Base-by-base conservation (phyloP, 1,140 invertebrate genomes). In the Aphaenogaster ashmeadi region DNA sequence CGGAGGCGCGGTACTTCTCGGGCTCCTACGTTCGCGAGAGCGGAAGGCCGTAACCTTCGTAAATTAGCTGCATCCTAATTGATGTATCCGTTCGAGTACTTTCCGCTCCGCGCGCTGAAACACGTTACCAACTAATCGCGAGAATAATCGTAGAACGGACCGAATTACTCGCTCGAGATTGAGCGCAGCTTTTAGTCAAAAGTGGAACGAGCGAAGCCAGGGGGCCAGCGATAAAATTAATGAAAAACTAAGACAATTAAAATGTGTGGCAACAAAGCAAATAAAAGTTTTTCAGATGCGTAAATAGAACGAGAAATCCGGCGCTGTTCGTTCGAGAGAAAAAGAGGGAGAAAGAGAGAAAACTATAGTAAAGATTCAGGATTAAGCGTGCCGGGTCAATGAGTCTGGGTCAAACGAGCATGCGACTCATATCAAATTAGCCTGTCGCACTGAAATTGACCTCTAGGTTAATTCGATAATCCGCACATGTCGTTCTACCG, bases 41-140 rank as follows among this genome's bases (percentile, higher is more conserved):
- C 89, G 92, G 92, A 93, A 92, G 91, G 88, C 89, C 86, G 79
- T 74, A 85, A 89, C 91, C 89, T 88, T 87, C 74, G 74, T 87
- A 78, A 93, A 91, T 91, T 92, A 90, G 90, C 75, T 72, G 72
- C 87, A 87, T 92, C 87, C 88, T 93, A 93, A 92, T 93, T 92
- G 92, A 89, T 86, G 75, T 92, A 91, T 93, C 90, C 92, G 91
- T 87, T 88, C 71, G 90, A 60, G 64, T 21, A 38, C 58, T 81
- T 87, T 58, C 87, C 67, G 87, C 60, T 38, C 13, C 33, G 60
- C 75, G 66, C 54, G 58, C 62, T 36, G 11, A 52, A 18, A 67
- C 44, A 5, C 60, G 77, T 15, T 56, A 21, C 33, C 47, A 15
- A 15, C 47, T 71, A 50, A 11, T 18, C 18, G 13, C 44, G 47